Conservation (phyloP, 2,888 invertebrate species). For the Melanargia galathea region DNA sequence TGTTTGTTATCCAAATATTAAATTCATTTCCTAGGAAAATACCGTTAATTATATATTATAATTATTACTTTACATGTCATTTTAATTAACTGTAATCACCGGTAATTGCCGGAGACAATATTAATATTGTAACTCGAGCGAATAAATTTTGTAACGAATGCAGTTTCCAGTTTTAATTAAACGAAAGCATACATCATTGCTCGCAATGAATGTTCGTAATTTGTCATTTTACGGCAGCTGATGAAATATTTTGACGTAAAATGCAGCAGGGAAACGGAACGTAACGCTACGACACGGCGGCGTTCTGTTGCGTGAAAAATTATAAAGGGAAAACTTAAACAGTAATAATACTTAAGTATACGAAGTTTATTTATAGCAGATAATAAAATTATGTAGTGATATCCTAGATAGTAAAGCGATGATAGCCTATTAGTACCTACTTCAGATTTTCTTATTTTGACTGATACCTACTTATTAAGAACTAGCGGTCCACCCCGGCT, state of each 20-base stretch:
- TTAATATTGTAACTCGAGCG: neutral
- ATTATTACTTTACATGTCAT: constrained; percentile 1
- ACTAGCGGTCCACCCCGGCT: too few species aligned
- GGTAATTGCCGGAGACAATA: neutral
- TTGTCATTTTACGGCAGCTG: constrained; percentile 25
- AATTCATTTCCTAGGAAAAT: neutral
- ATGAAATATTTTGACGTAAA: constrained; percentile 30
- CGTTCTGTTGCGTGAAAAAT: neutral
- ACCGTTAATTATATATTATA: neutral
- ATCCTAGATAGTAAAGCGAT: too few species aligned
- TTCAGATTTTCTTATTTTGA: too few species aligned
- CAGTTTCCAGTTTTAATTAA: constrained; percentile 14
- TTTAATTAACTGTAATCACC: constrained; percentile 1
- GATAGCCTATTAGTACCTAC: too few species aligned
- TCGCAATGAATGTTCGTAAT: constrained; percentile 21
- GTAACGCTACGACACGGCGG: neutral
- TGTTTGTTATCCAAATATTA: neutral
- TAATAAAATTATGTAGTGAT: too few species aligned
- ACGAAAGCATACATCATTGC: neutral
- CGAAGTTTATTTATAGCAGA: too few species aligned
- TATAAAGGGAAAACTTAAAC: neutral
- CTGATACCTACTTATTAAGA: too few species aligned
- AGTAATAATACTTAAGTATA: too few species aligned
- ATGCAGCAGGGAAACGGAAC: constrained; percentile 14
- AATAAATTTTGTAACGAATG: neutral